Conservation (phyloP, 92 coral and sea anemone genomes). For the Metridium senile region DNA sequence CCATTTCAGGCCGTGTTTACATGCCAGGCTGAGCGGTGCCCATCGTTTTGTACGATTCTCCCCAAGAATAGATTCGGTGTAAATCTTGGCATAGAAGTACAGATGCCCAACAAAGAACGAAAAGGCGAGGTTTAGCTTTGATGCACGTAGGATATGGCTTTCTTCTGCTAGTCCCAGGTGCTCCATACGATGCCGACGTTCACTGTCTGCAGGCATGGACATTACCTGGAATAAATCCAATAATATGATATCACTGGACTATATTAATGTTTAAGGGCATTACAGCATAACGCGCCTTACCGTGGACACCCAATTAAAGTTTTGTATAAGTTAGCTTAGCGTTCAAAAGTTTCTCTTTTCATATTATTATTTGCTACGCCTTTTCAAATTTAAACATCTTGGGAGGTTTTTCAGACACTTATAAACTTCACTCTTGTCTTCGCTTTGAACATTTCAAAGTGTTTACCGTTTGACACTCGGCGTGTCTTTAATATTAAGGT, state of each 20-base stretch:
- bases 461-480: too few species aligned
- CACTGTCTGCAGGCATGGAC: neutral
- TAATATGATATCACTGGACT: neutral
- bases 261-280: too few species aligned
- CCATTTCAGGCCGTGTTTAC: constrained; percentile 55
- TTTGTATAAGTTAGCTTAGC: too few species aligned
- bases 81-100: constrained; percentile 50
- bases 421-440: too few species aligned
- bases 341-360: too few species aligned
- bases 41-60: constrained; percentile 69
- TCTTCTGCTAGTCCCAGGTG: constrained; percentile 60
- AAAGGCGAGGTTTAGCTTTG: constrained; percentile 54
- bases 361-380: too few species aligned
- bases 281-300: too few species aligned
- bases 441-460: too few species aligned
- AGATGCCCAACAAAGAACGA: constrained; percentile 73
- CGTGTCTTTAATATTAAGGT: too few species aligned
- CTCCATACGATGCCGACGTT: constrained; percentile 57
- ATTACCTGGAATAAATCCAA: neutral
- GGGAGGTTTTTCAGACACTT: too few species aligned
- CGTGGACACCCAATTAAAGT: too few species aligned
- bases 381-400: too few species aligned
- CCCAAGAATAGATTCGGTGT: constrained; percentile 48
- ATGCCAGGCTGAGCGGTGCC: constrained; percentile 66
- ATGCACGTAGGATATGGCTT: constrained; percentile 37